A percentile compares a stretch with the other conserved stretches of the same genome.
phyloP scores from a whole-genome alignment of 2,888 invertebrate genomes.

The Hirtodrosophila trivittata region DNA sequence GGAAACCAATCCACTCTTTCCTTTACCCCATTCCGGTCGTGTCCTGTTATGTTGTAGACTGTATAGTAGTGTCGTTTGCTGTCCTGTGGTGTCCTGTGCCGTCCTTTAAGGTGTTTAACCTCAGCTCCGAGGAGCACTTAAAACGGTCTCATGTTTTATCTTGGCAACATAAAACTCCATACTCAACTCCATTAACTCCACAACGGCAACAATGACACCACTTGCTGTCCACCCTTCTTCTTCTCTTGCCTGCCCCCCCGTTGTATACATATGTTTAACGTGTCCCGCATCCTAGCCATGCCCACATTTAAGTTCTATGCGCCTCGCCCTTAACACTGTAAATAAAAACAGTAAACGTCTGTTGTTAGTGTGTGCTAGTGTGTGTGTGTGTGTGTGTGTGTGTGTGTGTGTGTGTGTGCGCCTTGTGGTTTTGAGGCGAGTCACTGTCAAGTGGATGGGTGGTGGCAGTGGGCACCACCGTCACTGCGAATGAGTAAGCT shows the following conservation, averaged over 20 bases:
- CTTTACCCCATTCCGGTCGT: too few relatives aligned
- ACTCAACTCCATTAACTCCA: slow-evolving; percentile 37
- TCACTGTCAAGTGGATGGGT: slow-evolving; percentile 35
- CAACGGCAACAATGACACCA: slow-evolving; percentile 30
- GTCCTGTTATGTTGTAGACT: too few relatives aligned
- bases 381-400: neutral
- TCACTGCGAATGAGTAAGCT: too few relatives aligned
- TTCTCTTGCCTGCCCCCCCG: slow-evolving; percentile 3
- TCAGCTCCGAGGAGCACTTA: slow-evolving; percentile 51
- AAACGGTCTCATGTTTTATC: slow-evolving; percentile 59
- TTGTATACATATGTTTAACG: slow-evolving; percentile 5
- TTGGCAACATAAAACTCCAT: slow-evolving; percentile 40
- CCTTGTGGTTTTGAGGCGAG: slow-evolving; percentile 15
- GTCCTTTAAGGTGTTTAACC: slow-evolving; percentile 62
- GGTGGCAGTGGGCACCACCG: slow-evolving; percentile 7
- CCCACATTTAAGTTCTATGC: slow-evolving; percentile 10
- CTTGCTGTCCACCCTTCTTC: slow-evolving; percentile 32
- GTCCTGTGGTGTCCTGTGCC: slow-evolving; percentile 4
- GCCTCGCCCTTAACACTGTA: slow-evolving; percentile 35
- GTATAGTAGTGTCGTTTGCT: slow-evolving; percentile 3
- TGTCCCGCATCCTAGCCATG: slow-evolving; percentile 2
- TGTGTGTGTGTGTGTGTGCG: neutral
- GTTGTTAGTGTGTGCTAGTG: too few relatives aligned
- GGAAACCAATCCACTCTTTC: too few relatives aligned
- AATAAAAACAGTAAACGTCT: slow-evolving; percentile 56